phyloP scores from a whole-genome alignment of 30 jellyfish, hydroid and myxozoan genomes.

The Aurelia sp. region DNA sequence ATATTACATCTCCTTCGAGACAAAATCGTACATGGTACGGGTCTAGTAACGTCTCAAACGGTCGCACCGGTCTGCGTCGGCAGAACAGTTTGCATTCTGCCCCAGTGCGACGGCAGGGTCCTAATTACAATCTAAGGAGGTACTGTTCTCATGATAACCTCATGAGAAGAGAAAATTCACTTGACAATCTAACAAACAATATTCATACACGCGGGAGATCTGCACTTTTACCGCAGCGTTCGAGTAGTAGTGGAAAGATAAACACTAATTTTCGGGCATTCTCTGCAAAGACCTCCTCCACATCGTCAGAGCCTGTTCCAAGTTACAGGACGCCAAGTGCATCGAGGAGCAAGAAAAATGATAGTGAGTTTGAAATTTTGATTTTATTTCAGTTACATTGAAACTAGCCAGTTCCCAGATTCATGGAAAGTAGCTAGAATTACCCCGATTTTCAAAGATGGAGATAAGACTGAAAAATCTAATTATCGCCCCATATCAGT shows the following conservation, averaged over 20 bases:
- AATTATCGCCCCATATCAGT: too few relatives aligned
- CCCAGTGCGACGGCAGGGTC: slow-evolving; percentile 7
- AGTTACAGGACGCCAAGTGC: slow-evolving; percentile 39
- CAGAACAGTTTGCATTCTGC: slow-evolving; percentile 8
- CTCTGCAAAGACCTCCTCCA: slow-evolving; percentile 19
- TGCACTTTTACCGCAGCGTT: slow-evolving; percentile 67
- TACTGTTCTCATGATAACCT: slow-evolving; percentile 81
- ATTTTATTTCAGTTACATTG: too few relatives aligned
- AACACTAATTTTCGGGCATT: slow-evolving; percentile 54
- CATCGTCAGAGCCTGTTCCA: slow-evolving; percentile 33
- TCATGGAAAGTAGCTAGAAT: too few relatives aligned
- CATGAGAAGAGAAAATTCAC: slow-evolving; percentile 59
- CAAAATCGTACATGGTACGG: slow-evolving; percentile 73
- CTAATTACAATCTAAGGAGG: slow-evolving; percentile 51
- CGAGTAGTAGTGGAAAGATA: slow-evolving; percentile 42
- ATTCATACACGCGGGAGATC: slow-evolving; percentile 58
- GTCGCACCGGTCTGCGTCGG: slow-evolving; percentile 27
- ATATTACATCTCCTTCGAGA: slow-evolving; percentile 47
- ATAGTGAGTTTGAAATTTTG: slow-evolving; percentile 29
- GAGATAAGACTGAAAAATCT: too few relatives aligned
- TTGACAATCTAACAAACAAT: slow-evolving; percentile 50
- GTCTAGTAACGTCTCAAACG: slow-evolving; percentile 7
- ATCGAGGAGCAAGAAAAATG: slow-evolving; percentile 39
- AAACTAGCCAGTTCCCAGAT: too few relatives aligned
- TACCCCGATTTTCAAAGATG: too few relatives aligned